A percentile compares a stretch with the other conserved stretches of the same genome.
Conservation (phyloP, 2,797 vertebrate species). For the Adelosebastes latens region DNA sequence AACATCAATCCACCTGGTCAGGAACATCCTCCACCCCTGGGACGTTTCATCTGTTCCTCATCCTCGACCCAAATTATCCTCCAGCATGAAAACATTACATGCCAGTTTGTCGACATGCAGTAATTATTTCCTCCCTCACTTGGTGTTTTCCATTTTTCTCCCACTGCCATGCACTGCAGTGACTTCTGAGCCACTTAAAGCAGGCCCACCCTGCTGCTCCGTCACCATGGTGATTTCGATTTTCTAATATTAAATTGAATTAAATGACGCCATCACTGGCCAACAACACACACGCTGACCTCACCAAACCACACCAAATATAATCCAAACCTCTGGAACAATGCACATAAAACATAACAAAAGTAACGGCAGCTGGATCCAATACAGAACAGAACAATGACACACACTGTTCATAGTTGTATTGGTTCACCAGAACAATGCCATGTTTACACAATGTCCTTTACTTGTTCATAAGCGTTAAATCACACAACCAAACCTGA, state of each 20-base stretch:
- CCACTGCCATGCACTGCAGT: not conserved
- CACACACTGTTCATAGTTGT: conserved; percentile 2
- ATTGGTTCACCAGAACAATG: conserved; percentile 8
- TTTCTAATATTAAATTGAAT: conserved; percentile 22
- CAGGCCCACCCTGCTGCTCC: conserved; percentile 19
- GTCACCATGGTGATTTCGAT: conserved; percentile 4
- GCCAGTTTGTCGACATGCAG: conserved; percentile 17
- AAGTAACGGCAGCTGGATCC: conserved; percentile 50
- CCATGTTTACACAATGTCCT: conserved; percentile 33
- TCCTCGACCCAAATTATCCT: not conserved
- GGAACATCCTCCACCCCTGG: conserved; percentile 8
- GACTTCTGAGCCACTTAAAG: not conserved
- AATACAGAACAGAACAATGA: conserved; percentile 20
- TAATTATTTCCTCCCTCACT: conserved; percentile 32
- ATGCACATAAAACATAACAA: conserved; percentile 9
- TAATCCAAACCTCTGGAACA: conserved; percentile 36
- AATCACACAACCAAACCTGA: conserved; percentile 26
- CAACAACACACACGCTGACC: conserved; percentile 40
- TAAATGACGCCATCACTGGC: conserved; percentile 36
- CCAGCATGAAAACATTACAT: conserved; percentile 35
- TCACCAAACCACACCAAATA: conserved; percentile 54
- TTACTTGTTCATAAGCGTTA: conserved; percentile 4
- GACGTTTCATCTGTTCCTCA: conserved; percentile 24
- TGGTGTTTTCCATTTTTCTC: conserved; percentile 41
- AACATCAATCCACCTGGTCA: conserved; percentile 9